Evolutionary conservation across 2,797 vertebrate genomes (phyloP).

Genomic region (Neopelma chrysocephalum): DNA sequence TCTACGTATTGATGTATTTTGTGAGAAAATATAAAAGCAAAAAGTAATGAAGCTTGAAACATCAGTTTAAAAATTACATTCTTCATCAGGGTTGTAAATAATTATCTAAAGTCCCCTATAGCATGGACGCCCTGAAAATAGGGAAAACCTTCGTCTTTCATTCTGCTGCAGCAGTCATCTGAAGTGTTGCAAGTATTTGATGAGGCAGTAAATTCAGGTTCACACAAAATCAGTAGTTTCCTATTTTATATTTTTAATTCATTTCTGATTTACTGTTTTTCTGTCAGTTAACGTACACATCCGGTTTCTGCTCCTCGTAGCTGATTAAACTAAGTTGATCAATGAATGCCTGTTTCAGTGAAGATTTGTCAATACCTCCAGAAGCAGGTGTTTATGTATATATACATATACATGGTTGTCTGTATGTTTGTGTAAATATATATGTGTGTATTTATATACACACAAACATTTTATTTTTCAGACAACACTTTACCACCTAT

Average conservation of each 20-base stretch:
- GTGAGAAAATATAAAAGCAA: conserved; percentile 19
- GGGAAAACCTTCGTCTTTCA: neutral
- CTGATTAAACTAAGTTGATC: neutral
- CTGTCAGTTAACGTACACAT: neutral
- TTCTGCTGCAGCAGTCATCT: neutral
- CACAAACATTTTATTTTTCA: neutral
- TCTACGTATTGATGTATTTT: neutral
- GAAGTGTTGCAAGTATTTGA: neutral
- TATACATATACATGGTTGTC: neutral
- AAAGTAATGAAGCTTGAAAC: conserved; percentile 27
- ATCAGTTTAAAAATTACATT: conserved; percentile 4
- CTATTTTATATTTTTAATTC: neutral
- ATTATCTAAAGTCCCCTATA: neutral
- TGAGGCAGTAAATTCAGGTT: neutral
- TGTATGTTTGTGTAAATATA: rapidly evolving
- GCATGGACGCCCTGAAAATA: neutral
- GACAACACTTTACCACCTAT: neutral
- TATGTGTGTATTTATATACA: rapidly evolving
- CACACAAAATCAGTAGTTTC: neutral
- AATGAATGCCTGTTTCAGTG: neutral
- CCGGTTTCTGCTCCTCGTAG: neutral
- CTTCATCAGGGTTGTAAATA: neutral
- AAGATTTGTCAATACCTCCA: neutral
- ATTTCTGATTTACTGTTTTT: neutral
- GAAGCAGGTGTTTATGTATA: neutral